These are phyloP conservation scores for Grammomys surdaster DNA, from an alignment of 2,113 vertebrate genomes.

Conservation along the genomic window DNA sequence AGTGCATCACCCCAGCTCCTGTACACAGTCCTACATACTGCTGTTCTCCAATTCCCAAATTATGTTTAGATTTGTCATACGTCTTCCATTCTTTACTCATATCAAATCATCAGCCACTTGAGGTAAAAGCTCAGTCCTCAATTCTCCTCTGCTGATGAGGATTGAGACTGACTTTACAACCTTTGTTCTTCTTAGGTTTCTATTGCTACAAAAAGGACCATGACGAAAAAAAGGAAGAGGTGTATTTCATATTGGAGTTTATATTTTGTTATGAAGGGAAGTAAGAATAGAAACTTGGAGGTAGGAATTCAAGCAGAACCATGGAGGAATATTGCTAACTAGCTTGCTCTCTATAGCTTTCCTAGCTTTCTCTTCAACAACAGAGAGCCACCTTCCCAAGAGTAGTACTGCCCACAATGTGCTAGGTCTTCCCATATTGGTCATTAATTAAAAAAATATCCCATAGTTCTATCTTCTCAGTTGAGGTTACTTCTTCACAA, in stretches of 20 bases:
- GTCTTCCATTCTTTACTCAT: neutral
- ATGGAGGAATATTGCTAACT: neutral
- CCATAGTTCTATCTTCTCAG: neutral
- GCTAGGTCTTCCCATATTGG: neutral
- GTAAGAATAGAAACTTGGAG: neutral
- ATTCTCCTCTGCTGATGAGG: no score
- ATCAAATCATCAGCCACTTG: neutral
- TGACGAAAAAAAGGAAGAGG: no score
- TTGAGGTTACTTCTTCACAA: neutral
- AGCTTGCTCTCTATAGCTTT: no score
- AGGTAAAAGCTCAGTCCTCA: neutral
- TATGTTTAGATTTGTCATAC: neutral
- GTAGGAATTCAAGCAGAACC: neutral
- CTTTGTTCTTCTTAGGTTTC: neutral
- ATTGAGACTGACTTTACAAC: neutral
- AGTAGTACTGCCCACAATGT: neutral
- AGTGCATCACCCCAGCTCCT: neutral
- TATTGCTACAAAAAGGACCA: neutral
- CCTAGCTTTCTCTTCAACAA: neutral
- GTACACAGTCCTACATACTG: neutral
- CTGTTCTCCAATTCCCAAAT: neutral
- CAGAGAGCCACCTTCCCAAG: neutral
- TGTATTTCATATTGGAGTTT: neutral
- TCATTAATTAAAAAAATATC: neutral
- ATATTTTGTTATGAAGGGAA: neutral